Evolutionary conservation across 37 sponge, comb jelly and placozoan species (phyloP).

Genomic region (Oscarella lobularis): DNA sequence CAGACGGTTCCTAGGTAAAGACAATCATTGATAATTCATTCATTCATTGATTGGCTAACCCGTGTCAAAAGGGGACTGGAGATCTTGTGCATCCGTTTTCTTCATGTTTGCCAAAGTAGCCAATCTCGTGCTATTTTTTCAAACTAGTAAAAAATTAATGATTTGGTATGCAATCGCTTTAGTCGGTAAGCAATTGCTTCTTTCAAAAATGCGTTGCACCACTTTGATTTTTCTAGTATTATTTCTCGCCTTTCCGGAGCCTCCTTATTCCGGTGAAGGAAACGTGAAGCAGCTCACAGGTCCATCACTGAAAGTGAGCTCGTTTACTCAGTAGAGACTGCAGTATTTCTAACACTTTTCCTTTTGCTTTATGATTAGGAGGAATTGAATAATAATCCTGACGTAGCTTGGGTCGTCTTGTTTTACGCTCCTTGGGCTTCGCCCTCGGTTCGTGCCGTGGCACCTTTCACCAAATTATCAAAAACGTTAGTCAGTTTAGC

Average conservation of each 20-base stretch:
- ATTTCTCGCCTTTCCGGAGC: neutral
- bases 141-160: neutral
- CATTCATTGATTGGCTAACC: neutral
- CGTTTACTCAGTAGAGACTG: neutral
- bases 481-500: neutral
- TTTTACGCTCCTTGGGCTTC: constrained; percentile 1
- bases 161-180: neutral
- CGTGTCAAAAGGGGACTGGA: neutral
- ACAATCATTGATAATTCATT: neutral
- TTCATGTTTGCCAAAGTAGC: neutral
- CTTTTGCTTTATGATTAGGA: neutral
- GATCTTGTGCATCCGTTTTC: neutral
- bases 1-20: neutral
- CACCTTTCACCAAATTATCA: neutral
- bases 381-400: neutral
- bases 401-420: neutral
- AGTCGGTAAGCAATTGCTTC: neutral
- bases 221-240: neutral
- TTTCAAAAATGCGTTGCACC: neutral
- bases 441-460: neutral
- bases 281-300: neutral
- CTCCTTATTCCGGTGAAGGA: neutral
- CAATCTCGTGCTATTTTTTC: neutral
- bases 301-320: neutral
- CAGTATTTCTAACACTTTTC: no score